These are phyloP conservation scores for Eufriesea mexicana DNA, from an alignment of 1,140 invertebrate species.

Conservation along the genomic window DNA sequence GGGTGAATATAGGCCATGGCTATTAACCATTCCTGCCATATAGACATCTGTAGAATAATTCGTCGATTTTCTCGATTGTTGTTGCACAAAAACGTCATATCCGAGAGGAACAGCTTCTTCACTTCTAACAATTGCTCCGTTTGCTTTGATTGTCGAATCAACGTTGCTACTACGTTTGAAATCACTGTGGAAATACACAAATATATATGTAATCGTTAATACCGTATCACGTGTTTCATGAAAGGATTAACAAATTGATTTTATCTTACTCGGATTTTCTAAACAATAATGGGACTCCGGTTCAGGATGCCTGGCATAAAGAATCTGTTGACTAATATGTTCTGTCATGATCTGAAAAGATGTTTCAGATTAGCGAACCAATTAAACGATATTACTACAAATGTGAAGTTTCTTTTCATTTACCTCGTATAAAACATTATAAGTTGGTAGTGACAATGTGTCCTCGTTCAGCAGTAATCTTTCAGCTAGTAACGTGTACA, in stretches of 20 bases:
- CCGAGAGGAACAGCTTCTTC: conserved; percentile 97
- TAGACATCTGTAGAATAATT: conserved; percentile 99
- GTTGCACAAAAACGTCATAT: conserved; percentile 98
- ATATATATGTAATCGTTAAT: conserved; percentile 42
- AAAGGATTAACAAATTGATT: conserved; percentile 1
- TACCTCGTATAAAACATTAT: conserved; percentile 99
- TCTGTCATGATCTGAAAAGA: conserved; percentile 93
- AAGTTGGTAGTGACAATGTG: conserved; percentile 94
- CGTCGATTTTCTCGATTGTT: conserved; percentile 98
- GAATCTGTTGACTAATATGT: conserved; percentile 96
- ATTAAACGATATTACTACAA: not conserved
- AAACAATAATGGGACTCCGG: conserved; percentile 96
- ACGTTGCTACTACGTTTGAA: conserved; percentile 98
- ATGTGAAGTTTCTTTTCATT: not conserved
- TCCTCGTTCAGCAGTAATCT: conserved; percentile 94
- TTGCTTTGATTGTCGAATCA: conserved; percentile 97
- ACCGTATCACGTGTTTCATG: accelerated
- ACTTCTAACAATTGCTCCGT: conserved; percentile 95
- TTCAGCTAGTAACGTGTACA: conserved; percentile 97
- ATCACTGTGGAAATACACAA: conserved; percentile 88
- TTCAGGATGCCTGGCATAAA: conserved; percentile 95
- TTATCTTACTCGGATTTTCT: conserved; percentile 96
- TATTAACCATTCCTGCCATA: conserved; percentile 99
- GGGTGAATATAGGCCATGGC: conserved; percentile 99
- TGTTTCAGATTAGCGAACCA: conserved; percentile 7